Conservation (phyloP, 2,888 invertebrate species). For the Esperia sulphurella region DNA sequence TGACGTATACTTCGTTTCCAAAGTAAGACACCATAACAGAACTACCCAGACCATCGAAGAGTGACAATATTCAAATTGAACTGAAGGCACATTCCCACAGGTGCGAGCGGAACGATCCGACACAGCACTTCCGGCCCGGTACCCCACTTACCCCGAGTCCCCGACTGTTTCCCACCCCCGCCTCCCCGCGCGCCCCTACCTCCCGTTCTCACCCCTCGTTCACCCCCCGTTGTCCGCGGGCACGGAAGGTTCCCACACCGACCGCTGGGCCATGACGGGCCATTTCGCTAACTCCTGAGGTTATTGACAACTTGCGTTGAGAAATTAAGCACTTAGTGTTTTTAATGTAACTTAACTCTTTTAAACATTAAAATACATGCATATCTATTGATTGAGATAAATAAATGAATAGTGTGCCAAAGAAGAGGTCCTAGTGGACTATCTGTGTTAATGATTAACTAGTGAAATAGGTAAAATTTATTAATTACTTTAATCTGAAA, state of each 20-base stretch:
- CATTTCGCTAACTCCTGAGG: constrained; percentile 59
- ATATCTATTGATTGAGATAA: too few relatives aligned
- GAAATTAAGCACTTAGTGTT: constrained; percentile 1
- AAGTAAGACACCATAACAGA: constrained; percentile 27
- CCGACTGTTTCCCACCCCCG: constrained; percentile 29
- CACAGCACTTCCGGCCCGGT: constrained; percentile 68
- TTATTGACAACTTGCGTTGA: constrained; percentile 35
- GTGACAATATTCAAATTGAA: constrained; percentile 48
- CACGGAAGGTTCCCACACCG: constrained; percentile 63
- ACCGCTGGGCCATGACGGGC: constrained; percentile 55
- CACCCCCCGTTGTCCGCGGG: constrained; percentile 27
- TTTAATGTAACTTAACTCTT: too few relatives aligned
- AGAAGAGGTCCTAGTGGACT: too few relatives aligned
- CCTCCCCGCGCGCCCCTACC: constrained; percentile 30
- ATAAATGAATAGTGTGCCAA: too few relatives aligned
- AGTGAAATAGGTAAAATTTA: too few relatives aligned
- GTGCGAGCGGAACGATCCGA: constrained; percentile 62
- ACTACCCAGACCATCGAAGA: constrained; percentile 17
- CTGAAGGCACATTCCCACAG: constrained; percentile 68
- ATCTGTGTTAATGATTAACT: too few relatives aligned
- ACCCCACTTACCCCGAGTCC: constrained; percentile 55
- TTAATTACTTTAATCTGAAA: too few relatives aligned
- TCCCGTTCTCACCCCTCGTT: constrained; percentile 23
- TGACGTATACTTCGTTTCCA: constrained; percentile 33
- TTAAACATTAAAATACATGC: too few relatives aligned